Base-by-base conservation (phyloP, 2,797 vertebrate genomes). In the Cheirogaleus major region DNA sequence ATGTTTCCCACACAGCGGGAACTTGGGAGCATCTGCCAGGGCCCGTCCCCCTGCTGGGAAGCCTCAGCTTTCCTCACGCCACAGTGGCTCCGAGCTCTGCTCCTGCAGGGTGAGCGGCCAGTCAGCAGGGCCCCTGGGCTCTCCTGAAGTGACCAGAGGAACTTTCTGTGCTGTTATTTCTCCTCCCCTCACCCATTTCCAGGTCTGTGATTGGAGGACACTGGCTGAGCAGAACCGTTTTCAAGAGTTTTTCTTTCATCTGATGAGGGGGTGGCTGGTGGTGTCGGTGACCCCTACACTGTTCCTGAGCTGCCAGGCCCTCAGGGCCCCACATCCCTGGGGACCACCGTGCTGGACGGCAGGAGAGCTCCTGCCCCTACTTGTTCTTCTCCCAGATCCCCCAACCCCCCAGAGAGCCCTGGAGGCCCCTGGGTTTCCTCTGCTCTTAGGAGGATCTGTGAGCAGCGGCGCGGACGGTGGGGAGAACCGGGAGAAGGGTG, bases 381-480 rank as follows among this genome's bases (percentile, higher is more conserved):
- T 27, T 55, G 55, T 35, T 81, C 38, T 8, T 86, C 25, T 17
- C 43, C 61, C 45, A 45, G 70, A 30, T 10, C 20, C 55, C 0
- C 0, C 9, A 55, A 35, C 59, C 32, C 43, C 63, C 30, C 73
- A 69, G 72, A 59, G 15, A 85, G 43, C 80, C 12, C 79, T 15
- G 15, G 35, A 52, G 45, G 52, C 8, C 23, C 23, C 69, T 63
- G 61, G n/a, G 11, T 1, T 43, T 67, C 65, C n/a, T 45, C n/a
- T 7, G 4, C 27, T 48, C 67, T 55, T 43, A 2, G 25, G 11
- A 7, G 32, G 72, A 3, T 27, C 79, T 22, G 10, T 59, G 27
- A 45, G 17, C n/a, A 7, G 13, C 6, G 5, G 23, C 27, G 9
- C 0, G 17, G 20, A 48, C 14, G 20, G 8, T 32, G n/a, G 61